Percentiles rank a stretch among this genome's conserved stretches.
phyloP scores from a whole-genome alignment of 2,888 invertebrate species.

The Polydrusus tereticollis region DNA sequence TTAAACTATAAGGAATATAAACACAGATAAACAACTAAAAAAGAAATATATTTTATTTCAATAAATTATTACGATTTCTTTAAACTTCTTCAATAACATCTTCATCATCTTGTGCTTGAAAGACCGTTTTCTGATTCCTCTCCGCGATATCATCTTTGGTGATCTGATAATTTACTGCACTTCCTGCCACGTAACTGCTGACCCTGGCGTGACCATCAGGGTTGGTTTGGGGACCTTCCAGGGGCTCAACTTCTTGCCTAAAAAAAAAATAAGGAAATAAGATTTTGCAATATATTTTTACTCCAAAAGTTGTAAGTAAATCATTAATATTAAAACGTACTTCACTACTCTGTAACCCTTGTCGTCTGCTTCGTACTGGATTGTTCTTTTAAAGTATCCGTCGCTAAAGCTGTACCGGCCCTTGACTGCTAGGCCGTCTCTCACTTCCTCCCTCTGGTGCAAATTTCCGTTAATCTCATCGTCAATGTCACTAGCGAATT shows the following conservation, averaged over 20 bases:
- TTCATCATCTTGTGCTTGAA: neutral
- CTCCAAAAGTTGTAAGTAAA: no score
- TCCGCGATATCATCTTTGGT: slow-evolving; percentile 61
- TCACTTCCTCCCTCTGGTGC: slow-evolving; percentile 64
- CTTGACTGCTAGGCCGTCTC: slow-evolving; percentile 65
- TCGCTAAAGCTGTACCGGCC: slow-evolving; percentile 73
- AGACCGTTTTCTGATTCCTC: slow-evolving; percentile 1
- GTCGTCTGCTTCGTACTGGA: slow-evolving; percentile 72
- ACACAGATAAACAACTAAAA: no score
- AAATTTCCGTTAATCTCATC: slow-evolving; percentile 65
- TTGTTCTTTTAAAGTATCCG: slow-evolving; percentile 70
- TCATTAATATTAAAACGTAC: slow-evolving; percentile 59
- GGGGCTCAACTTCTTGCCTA: slow-evolving; percentile 64
- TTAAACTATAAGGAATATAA: no score
- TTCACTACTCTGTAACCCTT: slow-evolving; percentile 72
- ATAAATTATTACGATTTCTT: no score
- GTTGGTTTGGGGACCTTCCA: slow-evolving; percentile 65
- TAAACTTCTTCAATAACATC: neutral
- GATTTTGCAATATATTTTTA: no score
- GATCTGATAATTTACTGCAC: slow-evolving; percentile 63
- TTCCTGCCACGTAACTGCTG: slow-evolving; percentile 61
- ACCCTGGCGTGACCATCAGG: slow-evolving; percentile 65
- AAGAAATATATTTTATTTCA: no score
- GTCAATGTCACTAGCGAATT: slow-evolving; percentile 64
- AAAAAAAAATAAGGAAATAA: slow-evolving; percentile 47